A percentile compares a stretch with the other conserved stretches of the same genome.
Evolutionary conservation across 37 sponge, comb jelly and placozoan genomes (phyloP).

Genomic region (Cliona cf. orientalis): DNA sequence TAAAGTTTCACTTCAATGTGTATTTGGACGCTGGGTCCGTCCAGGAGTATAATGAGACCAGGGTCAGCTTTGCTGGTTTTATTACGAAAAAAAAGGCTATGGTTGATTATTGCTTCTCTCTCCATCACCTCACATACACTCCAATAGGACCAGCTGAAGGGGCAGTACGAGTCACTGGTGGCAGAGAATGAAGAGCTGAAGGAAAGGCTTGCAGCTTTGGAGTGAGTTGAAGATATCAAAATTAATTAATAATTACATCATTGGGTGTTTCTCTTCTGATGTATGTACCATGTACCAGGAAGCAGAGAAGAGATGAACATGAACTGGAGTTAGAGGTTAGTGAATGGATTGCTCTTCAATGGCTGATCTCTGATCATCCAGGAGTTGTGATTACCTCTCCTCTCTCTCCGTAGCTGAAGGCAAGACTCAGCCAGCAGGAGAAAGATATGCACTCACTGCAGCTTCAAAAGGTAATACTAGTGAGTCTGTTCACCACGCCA

Average conservation of each 20-base stretch:
- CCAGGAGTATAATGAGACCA: too few relatives aligned
- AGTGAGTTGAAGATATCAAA: not conserved
- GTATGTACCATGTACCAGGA: not conserved
- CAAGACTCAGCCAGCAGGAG: not conserved
- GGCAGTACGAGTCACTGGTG: not conserved
- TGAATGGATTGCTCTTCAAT: not conserved
- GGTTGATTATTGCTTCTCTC: not conserved
- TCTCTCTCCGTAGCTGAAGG: not conserved
- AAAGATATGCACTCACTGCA: not conserved
- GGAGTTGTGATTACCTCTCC: too few relatives aligned
- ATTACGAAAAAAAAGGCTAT: too few relatives aligned
- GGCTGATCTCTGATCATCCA: not conserved
- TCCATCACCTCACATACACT: too few relatives aligned
- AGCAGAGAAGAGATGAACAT: not conserved
- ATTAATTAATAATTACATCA: not conserved
- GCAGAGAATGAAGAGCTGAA: not conserved
- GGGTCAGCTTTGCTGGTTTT: too few relatives aligned
- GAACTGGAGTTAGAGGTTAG: not conserved
- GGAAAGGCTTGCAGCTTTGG: not conserved
- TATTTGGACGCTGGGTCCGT: too few relatives aligned
- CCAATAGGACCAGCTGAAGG: not conserved
- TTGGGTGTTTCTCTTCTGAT: not conserved
- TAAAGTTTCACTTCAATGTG: not conserved
- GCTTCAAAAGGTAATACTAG: not conserved
- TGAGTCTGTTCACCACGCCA: not conserved